A percentile compares a stretch with the other conserved stretches of the same genome.
Conservation (phyloP, 2,888 invertebrate species). For the Ditula angustiorana region DNA sequence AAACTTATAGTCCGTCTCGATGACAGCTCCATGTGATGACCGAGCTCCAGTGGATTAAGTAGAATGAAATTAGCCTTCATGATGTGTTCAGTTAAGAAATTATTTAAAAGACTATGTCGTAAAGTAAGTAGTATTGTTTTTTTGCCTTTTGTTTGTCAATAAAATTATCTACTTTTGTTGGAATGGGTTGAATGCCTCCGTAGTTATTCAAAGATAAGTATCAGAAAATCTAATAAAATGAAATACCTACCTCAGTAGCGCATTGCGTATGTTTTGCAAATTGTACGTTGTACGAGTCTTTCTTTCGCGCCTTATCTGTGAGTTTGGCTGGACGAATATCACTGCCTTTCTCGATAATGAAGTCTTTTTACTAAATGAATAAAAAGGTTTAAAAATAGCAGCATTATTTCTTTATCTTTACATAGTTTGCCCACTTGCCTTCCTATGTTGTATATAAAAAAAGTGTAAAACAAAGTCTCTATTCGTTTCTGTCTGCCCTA, state of each 20-base stretch:
- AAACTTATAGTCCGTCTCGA: slow-evolving; percentile 4
- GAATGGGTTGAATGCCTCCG: not conserved
- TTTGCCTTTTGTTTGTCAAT: not conserved
- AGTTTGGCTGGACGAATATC: not conserved
- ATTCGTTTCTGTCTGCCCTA: too few relatives aligned
- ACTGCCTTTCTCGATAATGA: not conserved
- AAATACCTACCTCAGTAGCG: slow-evolving; percentile 1
- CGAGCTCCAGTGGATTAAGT: slow-evolving; percentile 1
- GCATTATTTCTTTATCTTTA: too few relatives aligned
- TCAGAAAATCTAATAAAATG: not conserved
- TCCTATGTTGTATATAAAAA: too few relatives aligned
- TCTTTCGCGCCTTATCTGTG: slow-evolving; percentile 1
- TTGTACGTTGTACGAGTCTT: not conserved
- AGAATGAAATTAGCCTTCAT: not conserved
- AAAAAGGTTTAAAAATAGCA: too few relatives aligned
- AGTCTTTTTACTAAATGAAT: too few relatives aligned
- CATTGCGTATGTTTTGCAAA: slow-evolving; percentile 20
- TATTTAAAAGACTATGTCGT: slow-evolving; percentile 46
- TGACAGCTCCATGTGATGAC: not conserved
- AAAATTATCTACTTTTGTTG: not conserved
- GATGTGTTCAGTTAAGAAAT: slow-evolving; percentile 47
- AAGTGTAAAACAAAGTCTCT: too few relatives aligned
- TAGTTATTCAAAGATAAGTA: slow-evolving; percentile 4
- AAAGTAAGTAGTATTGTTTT: slow-evolving; percentile 45
- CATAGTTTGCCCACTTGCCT: too few relatives aligned